These are phyloP conservation scores for Agrochola litura DNA, from an alignment of 2,888 invertebrate species.

Conservation along the genomic window DNA sequence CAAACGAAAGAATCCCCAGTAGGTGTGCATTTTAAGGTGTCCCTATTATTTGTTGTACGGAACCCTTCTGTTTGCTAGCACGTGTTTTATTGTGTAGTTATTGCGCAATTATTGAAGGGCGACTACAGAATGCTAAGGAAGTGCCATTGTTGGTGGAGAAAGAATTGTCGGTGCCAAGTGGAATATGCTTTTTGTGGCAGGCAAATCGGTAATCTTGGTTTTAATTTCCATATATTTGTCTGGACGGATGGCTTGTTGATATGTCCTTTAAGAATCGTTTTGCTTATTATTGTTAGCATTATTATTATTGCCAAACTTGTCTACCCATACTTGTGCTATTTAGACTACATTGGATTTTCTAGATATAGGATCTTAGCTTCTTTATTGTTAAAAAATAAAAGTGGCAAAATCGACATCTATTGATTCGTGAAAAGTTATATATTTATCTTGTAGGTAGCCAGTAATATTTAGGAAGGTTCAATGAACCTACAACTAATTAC, in stretches of 20 bases:
- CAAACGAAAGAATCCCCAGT: conserved; percentile 73
- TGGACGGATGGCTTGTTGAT: background rate
- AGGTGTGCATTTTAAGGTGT: conserved; percentile 75
- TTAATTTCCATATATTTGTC: conserved; percentile 5
- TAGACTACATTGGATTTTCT: background rate
- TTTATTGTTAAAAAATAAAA: background rate
- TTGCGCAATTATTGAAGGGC: conserved; percentile 83
- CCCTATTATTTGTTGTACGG: conserved; percentile 77
- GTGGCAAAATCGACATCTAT: background rate
- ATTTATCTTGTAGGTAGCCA: background rate
- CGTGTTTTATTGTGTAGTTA: conserved; percentile 89
- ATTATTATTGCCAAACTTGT: background rate
- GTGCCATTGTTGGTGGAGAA: conserved; percentile 72
- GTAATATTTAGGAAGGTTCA: conserved; percentile 34
- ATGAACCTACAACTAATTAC: conserved; percentile 44
- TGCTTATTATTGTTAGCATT: background rate
- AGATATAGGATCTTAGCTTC: background rate
- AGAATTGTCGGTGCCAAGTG: conserved; percentile 55
- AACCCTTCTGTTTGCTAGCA: conserved; percentile 85
- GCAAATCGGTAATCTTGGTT: conserved; percentile 29
- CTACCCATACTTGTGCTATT: background rate
- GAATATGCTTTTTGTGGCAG: conserved; percentile 39
- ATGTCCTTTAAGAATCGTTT: background rate
- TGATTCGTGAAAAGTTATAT: background rate
- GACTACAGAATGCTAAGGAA: conserved; percentile 80